Conservation (phyloP, 2,113 vertebrate species). For the Heterochromis multidens region DNA sequence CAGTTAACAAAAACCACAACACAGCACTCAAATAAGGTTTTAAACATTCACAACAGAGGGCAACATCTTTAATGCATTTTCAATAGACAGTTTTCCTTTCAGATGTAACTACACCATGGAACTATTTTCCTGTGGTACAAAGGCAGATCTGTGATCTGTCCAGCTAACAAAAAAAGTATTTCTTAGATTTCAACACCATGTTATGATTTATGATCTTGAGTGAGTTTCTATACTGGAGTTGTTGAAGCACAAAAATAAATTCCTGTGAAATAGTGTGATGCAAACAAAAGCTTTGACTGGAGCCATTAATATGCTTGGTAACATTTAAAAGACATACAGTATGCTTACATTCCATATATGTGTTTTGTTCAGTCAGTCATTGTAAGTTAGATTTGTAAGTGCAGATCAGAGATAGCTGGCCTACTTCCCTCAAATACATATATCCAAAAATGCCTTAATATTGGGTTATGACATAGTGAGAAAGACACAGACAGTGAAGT, state of each 20-base stretch:
- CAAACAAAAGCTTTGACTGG: background rate
- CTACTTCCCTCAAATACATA: background rate
- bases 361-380: background rate
- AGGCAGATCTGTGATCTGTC: background rate
- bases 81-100: background rate
- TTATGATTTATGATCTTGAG: background rate
- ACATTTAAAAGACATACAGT: background rate
- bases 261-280: background rate
- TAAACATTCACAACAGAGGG: background rate
- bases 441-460: background rate
- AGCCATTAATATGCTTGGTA: background rate
- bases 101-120: background rate
- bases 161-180: background rate
- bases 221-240: background rate
- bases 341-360: background rate
- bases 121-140: background rate
- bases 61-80: constrained; percentile 6
- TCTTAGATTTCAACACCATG: background rate
- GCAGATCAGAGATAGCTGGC: background rate
- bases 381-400: background rate
- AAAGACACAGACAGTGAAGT: background rate
- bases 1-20: constrained; percentile 13
- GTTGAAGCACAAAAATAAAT: background rate
- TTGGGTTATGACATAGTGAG: background rate
- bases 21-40: background rate